phyloP scores from a whole-genome alignment of 2,888 invertebrate genomes.

The Laspeyria flexula region DNA sequence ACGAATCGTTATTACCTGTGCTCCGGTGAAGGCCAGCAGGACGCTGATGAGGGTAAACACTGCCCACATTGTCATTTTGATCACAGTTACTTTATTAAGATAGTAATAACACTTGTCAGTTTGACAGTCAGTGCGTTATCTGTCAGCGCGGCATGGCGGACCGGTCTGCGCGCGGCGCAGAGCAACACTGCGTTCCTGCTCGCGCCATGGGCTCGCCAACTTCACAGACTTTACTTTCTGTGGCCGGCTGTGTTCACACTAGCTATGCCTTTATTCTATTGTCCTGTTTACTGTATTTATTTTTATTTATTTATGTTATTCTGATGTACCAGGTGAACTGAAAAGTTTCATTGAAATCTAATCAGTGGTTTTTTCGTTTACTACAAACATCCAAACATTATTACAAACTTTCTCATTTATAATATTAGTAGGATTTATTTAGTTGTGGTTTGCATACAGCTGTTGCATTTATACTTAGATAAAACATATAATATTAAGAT shows the following conservation, averaged over 20 bases:
- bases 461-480: no score
- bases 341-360: no score
- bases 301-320: no score
- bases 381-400: no score
- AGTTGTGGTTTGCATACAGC: no score
- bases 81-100: constrained; percentile 48
- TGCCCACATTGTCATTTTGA: constrained; percentile 63
- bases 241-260: constrained; percentile 68
- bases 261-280: neutral
- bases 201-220: constrained; percentile 38
- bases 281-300: neutral
- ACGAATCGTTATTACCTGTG: constrained; percentile 62
- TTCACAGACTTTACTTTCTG: constrained; percentile 81
- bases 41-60: constrained; percentile 64
- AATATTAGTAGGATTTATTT: no score
- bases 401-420: no score
- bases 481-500: no score
- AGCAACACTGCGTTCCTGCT: constrained; percentile 78
- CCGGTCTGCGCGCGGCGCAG: constrained; percentile 70
- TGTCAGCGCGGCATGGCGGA: constrained; percentile 73
- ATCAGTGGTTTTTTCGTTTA: no score
- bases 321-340: no score
- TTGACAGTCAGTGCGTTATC: constrained; percentile 51
- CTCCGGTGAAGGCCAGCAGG: constrained; percentile 61
- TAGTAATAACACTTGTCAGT: constrained; percentile 53